Percentiles rank a stretch among this genome's conserved stretches.
These are phyloP conservation scores for Polypterus bichir DNA, from an alignment of 2,113 vertebrate genomes.

Conservation along the genomic window DNA sequence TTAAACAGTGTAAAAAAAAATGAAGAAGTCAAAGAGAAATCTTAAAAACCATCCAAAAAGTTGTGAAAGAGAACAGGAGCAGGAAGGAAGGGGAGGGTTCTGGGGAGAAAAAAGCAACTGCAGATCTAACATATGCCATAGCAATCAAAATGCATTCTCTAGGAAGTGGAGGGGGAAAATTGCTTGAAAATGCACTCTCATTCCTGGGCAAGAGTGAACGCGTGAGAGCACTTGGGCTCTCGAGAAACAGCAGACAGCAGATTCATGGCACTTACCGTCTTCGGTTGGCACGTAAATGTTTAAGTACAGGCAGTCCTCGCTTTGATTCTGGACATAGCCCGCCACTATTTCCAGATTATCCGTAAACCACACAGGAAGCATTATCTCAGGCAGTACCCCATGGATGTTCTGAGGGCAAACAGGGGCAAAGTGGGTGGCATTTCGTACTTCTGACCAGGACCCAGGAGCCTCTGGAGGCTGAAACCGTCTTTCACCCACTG, in stretches of 20 bases:
- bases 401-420: constrained; percentile 84
- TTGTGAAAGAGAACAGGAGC: too few species aligned
- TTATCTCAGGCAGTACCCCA: constrained; percentile 76
- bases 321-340: constrained; percentile 82
- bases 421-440: constrained; percentile 75
- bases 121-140: not conserved
- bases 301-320: constrained; percentile 85
- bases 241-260: constrained; percentile 6
- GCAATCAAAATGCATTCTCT: not conserved
- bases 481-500: constrained; percentile 72
- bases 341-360: constrained; percentile 79
- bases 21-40: too few species aligned
- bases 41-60: too few species aligned
- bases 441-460: constrained; percentile 80
- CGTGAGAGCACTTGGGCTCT: not conserved
- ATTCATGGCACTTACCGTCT: constrained; percentile 65
- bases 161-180: not conserved
- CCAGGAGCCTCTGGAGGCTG: constrained; percentile 76
- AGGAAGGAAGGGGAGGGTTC: not conserved
- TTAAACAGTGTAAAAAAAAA: too few species aligned
- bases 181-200: not conserved
- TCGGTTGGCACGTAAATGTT: constrained; percentile 86
- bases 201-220: not conserved
- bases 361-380: constrained; percentile 87
- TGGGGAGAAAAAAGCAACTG: constrained; percentile 4